Base-by-base conservation (phyloP, 2,113 vertebrate genomes). In the Panthera tigris region DNA sequence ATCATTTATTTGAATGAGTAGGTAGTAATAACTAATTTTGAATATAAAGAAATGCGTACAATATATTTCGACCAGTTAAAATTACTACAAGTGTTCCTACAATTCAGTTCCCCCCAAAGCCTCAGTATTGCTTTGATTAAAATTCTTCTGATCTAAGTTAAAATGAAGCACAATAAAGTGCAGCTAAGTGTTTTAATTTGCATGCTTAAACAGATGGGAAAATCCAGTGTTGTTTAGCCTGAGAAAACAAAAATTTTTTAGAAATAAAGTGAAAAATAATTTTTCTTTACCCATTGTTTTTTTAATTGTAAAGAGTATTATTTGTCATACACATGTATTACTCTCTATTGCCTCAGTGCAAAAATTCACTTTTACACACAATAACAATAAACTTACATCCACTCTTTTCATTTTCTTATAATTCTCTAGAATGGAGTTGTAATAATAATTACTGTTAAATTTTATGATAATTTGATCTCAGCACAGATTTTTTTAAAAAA, bases 151-250 rank as follows among this genome's bases (percentile, higher is more conserved):
- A 95, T 96, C 78, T 92, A 97, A 96, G 50, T 97, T 95, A 97
- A 96, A 97, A 94, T 86, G 86, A 96, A 97, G 85, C 74, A 98
- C 94, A 97, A 71, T 96, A 97, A 97, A 97, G 90, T 90, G 84
- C 79, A 96, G 61, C 95, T 96, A 97, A 96, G 92, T 94, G 95
- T 90, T 97, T 96, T 78, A 96, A 97, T 97, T 97, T 98, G 94
- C 95, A 97, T 97, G 76, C 96, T 97, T 97, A 97, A 96, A 93
- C 66, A 98, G 76, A 90, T 98, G 48, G 92, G 93, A 68, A 93
- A 95, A 98, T 93, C 63, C 89, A 95, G 45, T 61, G 68, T 81
- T 97, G 55, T 91, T 94, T 91, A 97, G 36, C 16, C 80, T 94
- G 31, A 94, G 79, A 91, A 96, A 94, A 95, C 48, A 89, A 86